Evolutionary conservation across 2,888 invertebrate species (phyloP).

Genomic region (Lomographa bimaculata): DNA sequence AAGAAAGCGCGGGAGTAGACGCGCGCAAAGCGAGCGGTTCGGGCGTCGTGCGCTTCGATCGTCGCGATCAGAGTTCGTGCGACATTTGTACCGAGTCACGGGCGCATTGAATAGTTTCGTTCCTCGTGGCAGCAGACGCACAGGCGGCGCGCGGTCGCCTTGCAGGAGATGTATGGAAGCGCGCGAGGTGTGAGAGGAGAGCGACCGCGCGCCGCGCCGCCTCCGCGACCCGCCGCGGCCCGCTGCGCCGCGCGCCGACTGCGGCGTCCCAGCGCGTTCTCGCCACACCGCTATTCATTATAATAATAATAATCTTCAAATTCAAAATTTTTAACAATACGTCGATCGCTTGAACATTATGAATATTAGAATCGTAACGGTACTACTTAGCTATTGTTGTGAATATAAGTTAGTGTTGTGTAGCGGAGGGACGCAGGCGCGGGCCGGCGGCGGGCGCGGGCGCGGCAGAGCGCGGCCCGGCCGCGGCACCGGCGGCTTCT

Average conservation of each 20-base stretch:
- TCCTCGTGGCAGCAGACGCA: slow-evolving; percentile 28
- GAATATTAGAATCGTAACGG: slow-evolving; percentile 69
- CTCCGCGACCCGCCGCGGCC: slow-evolving; percentile 19
- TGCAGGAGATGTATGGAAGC: slow-evolving; percentile 13
- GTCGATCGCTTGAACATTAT: slow-evolving; percentile 73
- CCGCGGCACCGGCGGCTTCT: slow-evolving; percentile 40
- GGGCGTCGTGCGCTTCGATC: slow-evolving; percentile 39
- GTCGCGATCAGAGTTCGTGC: slow-evolving; percentile 40
- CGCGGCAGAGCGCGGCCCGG: slow-evolving; percentile 25
- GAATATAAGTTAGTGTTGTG: slow-evolving; percentile 56
- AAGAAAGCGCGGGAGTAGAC: no score
- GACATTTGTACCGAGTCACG: slow-evolving; percentile 29
- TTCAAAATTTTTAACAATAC: slow-evolving; percentile 66
- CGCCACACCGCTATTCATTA: slow-evolving; percentile 44
- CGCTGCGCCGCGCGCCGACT: slow-evolving; percentile 28
- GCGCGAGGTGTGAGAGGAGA: neutral
- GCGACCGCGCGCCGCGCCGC: slow-evolving; percentile 8
- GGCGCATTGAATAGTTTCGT: slow-evolving; percentile 27
- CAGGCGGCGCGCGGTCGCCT: slow-evolving; percentile 22
- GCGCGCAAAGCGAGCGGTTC: slow-evolving; percentile 30
- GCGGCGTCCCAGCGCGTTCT: slow-evolving; percentile 36
- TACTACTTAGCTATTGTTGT: slow-evolving; percentile 75
- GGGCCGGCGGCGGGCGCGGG: slow-evolving; percentile 27
- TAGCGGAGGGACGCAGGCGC: slow-evolving; percentile 35
- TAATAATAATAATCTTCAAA: slow-evolving; percentile 58